Conservation (phyloP, 2,888 invertebrate species). For the Branchinecta sandiegonensis region DNA sequence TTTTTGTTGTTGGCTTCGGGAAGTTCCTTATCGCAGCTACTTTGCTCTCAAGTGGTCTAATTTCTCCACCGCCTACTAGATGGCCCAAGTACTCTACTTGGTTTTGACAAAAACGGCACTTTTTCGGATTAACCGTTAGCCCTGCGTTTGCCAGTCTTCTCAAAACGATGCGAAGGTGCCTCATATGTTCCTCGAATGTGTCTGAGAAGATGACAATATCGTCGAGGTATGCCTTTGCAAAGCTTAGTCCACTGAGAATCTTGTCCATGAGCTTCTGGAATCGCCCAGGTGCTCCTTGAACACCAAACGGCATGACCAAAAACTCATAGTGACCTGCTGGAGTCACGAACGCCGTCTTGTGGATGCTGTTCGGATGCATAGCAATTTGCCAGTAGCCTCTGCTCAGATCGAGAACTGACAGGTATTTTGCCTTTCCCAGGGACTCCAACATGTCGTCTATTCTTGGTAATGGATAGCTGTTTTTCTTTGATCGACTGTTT, state of each 20-base stretch:
- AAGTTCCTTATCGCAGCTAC: slow-evolving; percentile 14
- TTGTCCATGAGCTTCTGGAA: slow-evolving; percentile 22
- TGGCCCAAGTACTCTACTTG: slow-evolving; percentile 17
- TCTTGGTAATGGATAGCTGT: slow-evolving; percentile 27
- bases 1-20: slow-evolving; percentile 18
- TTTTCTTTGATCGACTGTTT: slow-evolving; percentile 27
- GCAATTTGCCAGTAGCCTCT: slow-evolving; percentile 29
- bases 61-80: background rate
- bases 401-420: slow-evolving; percentile 26
- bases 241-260: background rate
- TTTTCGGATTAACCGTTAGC: background rate
- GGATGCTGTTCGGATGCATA: slow-evolving; percentile 26
- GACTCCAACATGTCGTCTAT: slow-evolving; percentile 27
- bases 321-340: slow-evolving; percentile 27
- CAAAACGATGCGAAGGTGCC: slow-evolving; percentile 13
- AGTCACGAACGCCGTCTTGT: slow-evolving; percentile 29
- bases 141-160: slow-evolving; percentile 13
- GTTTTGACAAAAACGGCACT: background rate
- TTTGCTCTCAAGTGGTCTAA: slow-evolving; percentile 18
- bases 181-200: slow-evolving; percentile 16
- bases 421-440: slow-evolving; percentile 25
- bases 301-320: slow-evolving; percentile 25
- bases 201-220: slow-evolving; percentile 20
- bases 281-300: slow-evolving; percentile 24
- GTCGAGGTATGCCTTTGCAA: slow-evolving; percentile 13